phyloP scores from a whole-genome alignment of 1,140 invertebrate species.

The Drosophila malerkotliana region DNA sequence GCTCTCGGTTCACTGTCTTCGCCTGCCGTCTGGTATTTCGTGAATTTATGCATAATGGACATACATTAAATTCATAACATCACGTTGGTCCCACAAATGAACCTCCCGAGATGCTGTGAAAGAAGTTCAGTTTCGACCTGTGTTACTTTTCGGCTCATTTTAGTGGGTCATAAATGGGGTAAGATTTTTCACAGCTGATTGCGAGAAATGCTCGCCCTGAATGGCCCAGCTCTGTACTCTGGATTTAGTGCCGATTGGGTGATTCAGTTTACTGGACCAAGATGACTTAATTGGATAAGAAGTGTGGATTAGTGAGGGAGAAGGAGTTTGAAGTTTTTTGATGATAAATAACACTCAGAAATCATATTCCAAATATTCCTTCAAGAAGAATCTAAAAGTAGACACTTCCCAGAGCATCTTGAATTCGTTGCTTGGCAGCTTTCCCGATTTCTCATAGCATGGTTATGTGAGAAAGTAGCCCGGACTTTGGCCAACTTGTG shows the following conservation, averaged over 20 bases:
- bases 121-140: slow-evolving; percentile 45
- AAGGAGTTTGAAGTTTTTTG: not conserved
- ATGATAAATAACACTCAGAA: too few relatives aligned
- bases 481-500: slow-evolving; percentile 7
- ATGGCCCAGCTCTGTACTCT: slow-evolving; percentile 59
- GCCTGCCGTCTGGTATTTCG: slow-evolving; percentile 59
- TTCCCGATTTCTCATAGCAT: slow-evolving; percentile 11
- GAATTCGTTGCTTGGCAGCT: not conserved
- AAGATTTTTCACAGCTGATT: slow-evolving; percentile 81
- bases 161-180: slow-evolving; percentile 79
- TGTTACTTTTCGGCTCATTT: slow-evolving; percentile 55
- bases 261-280: slow-evolving; percentile 19
- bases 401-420: slow-evolving; percentile 11
- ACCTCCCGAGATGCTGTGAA: slow-evolving; percentile 47
- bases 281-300: slow-evolving; percentile 22
- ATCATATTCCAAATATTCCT: not conserved
- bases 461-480: slow-evolving; percentile 59
- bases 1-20: slow-evolving; percentile 60
- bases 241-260: slow-evolving; percentile 17
- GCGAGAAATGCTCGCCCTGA: slow-evolving; percentile 69
- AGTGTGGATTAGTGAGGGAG: not conserved
- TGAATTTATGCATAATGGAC: slow-evolving; percentile 82
- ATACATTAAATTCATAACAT: slow-evolving; percentile 81
- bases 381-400: not conserved
- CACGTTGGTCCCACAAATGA: slow-evolving; percentile 36